Conservation (phyloP, 2,888 invertebrate genomes). For the Drosophila nr. medialis region DNA sequence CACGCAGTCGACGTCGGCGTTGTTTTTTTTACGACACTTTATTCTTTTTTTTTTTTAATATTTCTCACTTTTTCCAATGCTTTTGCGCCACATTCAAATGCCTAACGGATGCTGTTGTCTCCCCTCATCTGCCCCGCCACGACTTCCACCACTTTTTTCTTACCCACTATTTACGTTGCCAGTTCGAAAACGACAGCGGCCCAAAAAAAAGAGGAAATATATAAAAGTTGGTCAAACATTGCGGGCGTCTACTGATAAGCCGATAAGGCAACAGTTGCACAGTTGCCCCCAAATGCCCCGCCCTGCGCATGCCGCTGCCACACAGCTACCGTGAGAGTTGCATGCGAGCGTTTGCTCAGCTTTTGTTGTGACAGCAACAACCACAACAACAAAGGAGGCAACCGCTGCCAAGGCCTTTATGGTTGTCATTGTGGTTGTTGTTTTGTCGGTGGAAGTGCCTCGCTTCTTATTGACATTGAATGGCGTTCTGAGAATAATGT, state of each 20-base stretch:
- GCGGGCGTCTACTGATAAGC: slow-evolving; percentile 56
- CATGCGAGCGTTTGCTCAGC: slow-evolving; percentile 61
- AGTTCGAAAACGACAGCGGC: slow-evolving; percentile 44
- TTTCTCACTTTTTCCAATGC: slow-evolving; percentile 53
- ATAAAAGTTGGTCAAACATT: slow-evolving; percentile 63
- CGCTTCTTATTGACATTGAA: slow-evolving; percentile 49
- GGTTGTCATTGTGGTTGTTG: slow-evolving; percentile 12
- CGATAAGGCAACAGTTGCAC: slow-evolving; percentile 66
- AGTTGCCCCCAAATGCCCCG: slow-evolving; percentile 13
- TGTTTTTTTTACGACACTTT: slow-evolving; percentile 68
- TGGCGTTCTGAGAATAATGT: slow-evolving; percentile 41
- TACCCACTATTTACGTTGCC: slow-evolving; percentile 42
- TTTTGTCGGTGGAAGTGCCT: slow-evolving; percentile 13
- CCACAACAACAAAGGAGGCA: slow-evolving; percentile 22
- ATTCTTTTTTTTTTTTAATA: slow-evolving; percentile 31
- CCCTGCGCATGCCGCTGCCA: neutral
- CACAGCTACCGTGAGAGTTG: slow-evolving; percentile 67
- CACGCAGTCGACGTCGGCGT: slow-evolving; percentile 56
- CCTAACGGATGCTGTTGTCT: slow-evolving; percentile 60
- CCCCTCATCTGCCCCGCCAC: neutral
- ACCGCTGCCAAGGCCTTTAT: slow-evolving; percentile 32
- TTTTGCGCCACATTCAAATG: slow-evolving; percentile 56
- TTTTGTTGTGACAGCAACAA: slow-evolving; percentile 46
- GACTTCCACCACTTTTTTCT: neutral
- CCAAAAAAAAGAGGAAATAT: slow-evolving; percentile 15